Evolutionary conservation across 23 tunicate species (phyloP).

Genomic region (Botrylloides violaceus): DNA sequence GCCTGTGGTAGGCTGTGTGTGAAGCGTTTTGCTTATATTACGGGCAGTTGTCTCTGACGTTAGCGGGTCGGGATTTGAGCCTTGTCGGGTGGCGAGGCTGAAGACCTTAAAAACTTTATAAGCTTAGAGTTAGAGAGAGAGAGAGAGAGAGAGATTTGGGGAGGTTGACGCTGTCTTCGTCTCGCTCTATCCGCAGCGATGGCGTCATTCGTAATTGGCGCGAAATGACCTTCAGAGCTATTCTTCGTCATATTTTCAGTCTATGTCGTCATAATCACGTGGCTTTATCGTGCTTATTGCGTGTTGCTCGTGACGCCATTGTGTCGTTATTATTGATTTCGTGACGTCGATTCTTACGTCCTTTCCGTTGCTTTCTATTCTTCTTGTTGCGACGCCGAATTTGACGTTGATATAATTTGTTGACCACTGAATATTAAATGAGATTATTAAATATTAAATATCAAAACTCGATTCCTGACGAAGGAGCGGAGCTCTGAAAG

Average conservation of each 20-base stretch:
- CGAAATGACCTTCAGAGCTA: no score
- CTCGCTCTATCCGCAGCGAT: background rate
- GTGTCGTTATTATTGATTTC: background rate
- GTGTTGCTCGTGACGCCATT: background rate
- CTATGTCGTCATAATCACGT: background rate
- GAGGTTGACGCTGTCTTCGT: conserved; percentile 2
- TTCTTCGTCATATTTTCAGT: background rate
- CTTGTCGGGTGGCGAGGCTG: no score
- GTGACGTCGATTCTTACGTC: background rate
- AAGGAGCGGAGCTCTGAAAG: no score
- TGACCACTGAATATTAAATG: background rate
- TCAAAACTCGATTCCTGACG: no score
- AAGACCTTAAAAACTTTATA: no score
- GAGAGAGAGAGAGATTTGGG: no score
- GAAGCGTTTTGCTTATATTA: no score
- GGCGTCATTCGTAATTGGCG: background rate
- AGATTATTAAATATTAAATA: no score
- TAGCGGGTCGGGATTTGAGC: no score
- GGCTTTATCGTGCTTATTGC: background rate
- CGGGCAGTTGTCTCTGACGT: no score
- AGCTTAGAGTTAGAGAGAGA: no score
- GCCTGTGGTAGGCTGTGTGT: no score
- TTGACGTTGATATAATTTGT: background rate
- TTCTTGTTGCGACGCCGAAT: background rate
- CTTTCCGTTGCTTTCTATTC: background rate